phyloP scores from a whole-genome alignment of 1,140 invertebrate species.

The Drosophila erecta region DNA sequence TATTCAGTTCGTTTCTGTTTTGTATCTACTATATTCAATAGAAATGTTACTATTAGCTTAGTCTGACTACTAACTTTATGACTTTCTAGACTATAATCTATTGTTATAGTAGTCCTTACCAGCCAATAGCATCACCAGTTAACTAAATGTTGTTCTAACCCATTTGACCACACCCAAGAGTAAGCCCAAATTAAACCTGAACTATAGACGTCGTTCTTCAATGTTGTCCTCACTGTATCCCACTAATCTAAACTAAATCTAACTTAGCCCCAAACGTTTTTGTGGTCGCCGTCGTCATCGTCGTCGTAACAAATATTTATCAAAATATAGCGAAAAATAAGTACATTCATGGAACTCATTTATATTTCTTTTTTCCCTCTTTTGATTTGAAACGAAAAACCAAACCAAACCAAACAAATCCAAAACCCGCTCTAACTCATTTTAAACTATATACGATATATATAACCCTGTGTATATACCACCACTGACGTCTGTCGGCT shows the following conservation, averaged over 20 bases:
- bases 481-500: conserved; percentile 58
- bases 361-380: conserved; percentile 74
- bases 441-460: conserved; percentile 33
- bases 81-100: conserved; percentile 21
- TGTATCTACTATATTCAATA: conserved; percentile 5
- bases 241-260: conserved; percentile 33
- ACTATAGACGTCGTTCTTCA: conserved; percentile 48
- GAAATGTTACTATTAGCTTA: conserved; percentile 8
- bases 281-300: conserved; percentile 56
- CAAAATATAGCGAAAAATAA: conserved; percentile 34
- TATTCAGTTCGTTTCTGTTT: conserved; percentile 10
- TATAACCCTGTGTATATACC: conserved; percentile 38
- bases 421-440: conserved; percentile 50
- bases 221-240: conserved; percentile 47
- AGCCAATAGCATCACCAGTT: conserved; percentile 39
- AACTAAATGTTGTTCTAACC: conserved; percentile 58
- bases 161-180: conserved; percentile 31
- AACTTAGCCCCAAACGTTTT: conserved; percentile 53
- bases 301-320: conserved; percentile 50
- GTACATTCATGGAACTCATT: conserved; percentile 70
- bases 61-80: conserved; percentile 23
- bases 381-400: conserved; percentile 56
- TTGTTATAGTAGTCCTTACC: conserved; percentile 25
- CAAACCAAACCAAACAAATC: conserved; percentile 28
- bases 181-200: conserved; percentile 16